These are phyloP conservation scores for Amazona ochrocephala DNA, from an alignment of 2,797 vertebrate genomes.

Conservation along the genomic window DNA sequence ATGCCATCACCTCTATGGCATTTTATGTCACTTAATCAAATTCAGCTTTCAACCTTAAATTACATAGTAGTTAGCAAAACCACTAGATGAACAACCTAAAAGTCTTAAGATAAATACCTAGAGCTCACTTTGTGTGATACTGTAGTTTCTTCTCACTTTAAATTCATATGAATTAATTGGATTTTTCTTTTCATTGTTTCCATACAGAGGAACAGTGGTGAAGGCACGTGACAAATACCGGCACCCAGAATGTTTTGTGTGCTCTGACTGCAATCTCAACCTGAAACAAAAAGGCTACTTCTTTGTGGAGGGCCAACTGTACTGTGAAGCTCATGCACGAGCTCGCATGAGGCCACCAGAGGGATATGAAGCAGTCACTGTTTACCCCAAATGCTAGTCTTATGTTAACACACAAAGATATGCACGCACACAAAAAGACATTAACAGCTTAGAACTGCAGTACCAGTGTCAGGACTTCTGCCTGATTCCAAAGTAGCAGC, in stretches of 20 bases:
- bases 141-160: neutral
- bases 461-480: neutral
- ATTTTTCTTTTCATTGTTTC: neutral
- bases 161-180: neutral
- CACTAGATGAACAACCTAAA: neutral
- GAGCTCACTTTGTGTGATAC: neutral
- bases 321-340: constrained; percentile 93
- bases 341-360: constrained; percentile 90
- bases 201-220: constrained; percentile 90
- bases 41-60: neutral
- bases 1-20: neutral
- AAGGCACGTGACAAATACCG: constrained; percentile 93
- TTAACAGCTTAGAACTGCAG: constrained; percentile 41
- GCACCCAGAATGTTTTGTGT: constrained; percentile 96
- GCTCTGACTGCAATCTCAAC: constrained; percentile 92
- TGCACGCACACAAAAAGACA: constrained; percentile 59
- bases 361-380: constrained; percentile 89
- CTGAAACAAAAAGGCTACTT: constrained; percentile 97
- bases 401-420: neutral
- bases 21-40: neutral
- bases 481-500: constrained; percentile 18
- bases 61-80: neutral
- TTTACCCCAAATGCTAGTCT: constrained; percentile 85
- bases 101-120: neutral
- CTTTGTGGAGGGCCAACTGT: constrained; percentile 94